Base-by-base conservation (phyloP, 2,888 invertebrate species). In the Ditula angustiorana region DNA sequence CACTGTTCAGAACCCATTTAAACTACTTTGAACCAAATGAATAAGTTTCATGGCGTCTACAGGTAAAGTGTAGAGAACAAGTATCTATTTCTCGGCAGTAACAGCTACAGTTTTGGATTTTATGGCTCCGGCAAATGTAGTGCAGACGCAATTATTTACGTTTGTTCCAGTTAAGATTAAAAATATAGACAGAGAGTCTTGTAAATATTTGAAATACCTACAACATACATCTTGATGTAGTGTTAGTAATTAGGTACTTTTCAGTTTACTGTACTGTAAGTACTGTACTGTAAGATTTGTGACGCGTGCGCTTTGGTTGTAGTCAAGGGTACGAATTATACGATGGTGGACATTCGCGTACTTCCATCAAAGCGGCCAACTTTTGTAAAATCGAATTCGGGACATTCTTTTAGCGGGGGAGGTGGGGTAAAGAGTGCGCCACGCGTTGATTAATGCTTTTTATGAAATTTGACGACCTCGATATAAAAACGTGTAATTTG, bases 181-280 rank as follows among this genome's bases (percentile, higher is more conserved):
- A 76, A 75, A 77, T 74, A 75, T 70, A 69, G 71, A 75, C 74
- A 73, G 70, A 73, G 68, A 72, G 69, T 78, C 69, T 71, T 74
- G 68, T 76, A 83, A 83, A 82, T 79, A 81, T 26, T 63, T 57
- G 11, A 57, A 57, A 57, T 10, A 21, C 41, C 41, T 41, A 60
- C 23, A 24, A 63, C 41, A 56, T 35, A 30, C n/a, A 37, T 47
- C 21, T 47, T 47, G 28, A 10, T 28, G 26, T 24, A 24, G 23
- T 37, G 49, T 19, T 21, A 4, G 21, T 49, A 47, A 33, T 28
- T 50, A 41, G 16, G 19, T 41, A 21, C 37, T 26, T 47, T 30
- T 28, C 4, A 21, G 55, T 61, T 61, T 37, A 37, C 26, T 47
- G 8, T 33, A n/a, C 11, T n/a, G 1, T 13, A 37, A 35, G 7